Conservation (phyloP, 92 coral and sea anemone species). For the Heteractis magnifica region DNA sequence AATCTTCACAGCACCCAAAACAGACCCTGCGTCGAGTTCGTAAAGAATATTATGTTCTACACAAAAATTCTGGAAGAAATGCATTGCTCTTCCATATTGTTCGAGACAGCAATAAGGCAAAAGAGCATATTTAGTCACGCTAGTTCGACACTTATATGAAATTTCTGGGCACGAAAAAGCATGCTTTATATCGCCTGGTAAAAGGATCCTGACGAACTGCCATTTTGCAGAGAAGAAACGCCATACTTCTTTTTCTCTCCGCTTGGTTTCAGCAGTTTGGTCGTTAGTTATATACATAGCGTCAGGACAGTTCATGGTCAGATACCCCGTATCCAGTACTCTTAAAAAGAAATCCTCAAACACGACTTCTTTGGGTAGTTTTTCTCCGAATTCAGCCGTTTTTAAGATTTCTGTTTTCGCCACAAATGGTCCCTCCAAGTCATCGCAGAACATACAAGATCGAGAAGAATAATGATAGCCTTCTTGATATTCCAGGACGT, state of each 20-base stretch:
- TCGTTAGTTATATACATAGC: conserved; percentile 36
- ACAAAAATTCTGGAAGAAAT: conserved; percentile 30
- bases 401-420: conserved; percentile 21
- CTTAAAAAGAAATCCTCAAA: conserved; percentile 42
- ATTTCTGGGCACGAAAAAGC: conserved; percentile 37
- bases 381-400: conserved; percentile 26
- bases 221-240: conserved; percentile 30
- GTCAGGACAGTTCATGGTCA: conserved; percentile 47
- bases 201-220: conserved; percentile 19
- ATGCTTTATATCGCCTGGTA: conserved; percentile 28
- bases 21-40: conserved; percentile 34
- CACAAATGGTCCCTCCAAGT: conserved; percentile 45
- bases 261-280: conserved; percentile 7
- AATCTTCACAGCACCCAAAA: conserved; percentile 25
- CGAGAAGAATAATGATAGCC: conserved; percentile 36
- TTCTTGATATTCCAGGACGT: conserved; percentile 36
- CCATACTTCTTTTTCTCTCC: conserved; percentile 13
- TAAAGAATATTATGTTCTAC: conserved; percentile 11
- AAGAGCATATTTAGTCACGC: conserved; percentile 29
- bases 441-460: conserved; percentile 41
- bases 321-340: conserved; percentile 19
- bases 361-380: conserved; percentile 25
- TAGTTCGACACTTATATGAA: conserved; percentile 19
- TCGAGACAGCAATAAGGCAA: conserved; percentile 29
- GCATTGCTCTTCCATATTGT: conserved; percentile 27